Percentiles rank a stretch among this genome's conserved stretches.
Conservation (phyloP, 2,797 vertebrate genomes). For the Acanthiza pusilla region DNA sequence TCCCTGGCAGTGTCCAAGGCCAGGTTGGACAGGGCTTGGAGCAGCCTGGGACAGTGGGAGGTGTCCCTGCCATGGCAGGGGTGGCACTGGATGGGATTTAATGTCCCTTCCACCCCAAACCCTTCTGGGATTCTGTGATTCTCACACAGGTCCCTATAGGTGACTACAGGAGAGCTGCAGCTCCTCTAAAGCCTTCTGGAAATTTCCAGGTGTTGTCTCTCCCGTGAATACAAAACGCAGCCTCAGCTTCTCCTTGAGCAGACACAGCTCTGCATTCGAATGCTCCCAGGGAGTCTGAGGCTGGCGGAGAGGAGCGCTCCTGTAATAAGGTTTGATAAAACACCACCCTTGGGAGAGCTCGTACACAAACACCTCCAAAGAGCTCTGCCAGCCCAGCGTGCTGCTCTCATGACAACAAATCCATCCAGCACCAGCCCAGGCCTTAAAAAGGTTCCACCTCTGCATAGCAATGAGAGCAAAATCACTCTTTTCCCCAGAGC, state of each 20-base stretch:
- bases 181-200: not conserved
- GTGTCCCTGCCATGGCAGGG: not conserved
- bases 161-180: not conserved
- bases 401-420: constrained; percentile 4
- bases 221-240: not conserved
- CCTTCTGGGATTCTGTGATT: too few relatives aligned
- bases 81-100: rapidly evolving
- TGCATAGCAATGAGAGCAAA: not conserved
- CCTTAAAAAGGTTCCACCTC: not conserved
- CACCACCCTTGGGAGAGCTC: constrained; percentile 30
- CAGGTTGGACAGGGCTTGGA: rapidly evolving
- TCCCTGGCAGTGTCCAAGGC: rapidly evolving
- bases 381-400: not conserved
- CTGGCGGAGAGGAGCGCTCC: not conserved
- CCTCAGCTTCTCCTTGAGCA: not conserved
- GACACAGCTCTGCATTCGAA: constrained; percentile 29
- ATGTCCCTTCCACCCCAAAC: not conserved
- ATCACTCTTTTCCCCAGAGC: not conserved
- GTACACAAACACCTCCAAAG: constrained; percentile 32
- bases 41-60: rapidly evolving
- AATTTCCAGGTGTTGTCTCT: not conserved
- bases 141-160: not conserved
- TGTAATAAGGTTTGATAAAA: constrained; percentile 47
- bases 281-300: not conserved
- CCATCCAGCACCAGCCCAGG: not conserved